Percentiles rank a stretch among this genome's conserved stretches.
Conservation (phyloP, 2,888 invertebrate genomes). For the Pegoplata infirma region DNA sequence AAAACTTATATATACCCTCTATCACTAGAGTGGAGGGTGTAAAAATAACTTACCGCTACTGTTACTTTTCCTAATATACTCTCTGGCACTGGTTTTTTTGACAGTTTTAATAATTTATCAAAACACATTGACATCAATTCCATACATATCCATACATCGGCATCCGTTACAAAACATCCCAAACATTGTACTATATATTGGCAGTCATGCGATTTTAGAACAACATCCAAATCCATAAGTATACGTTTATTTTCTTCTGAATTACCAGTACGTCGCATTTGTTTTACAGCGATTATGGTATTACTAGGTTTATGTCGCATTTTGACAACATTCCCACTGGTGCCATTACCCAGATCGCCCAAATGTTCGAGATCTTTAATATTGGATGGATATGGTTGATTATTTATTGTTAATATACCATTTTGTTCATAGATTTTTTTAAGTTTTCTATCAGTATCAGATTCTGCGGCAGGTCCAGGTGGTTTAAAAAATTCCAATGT, state of each 20-base stretch:
- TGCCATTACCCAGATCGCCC: conserved; percentile 94
- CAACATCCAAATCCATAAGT: conserved; percentile 98
- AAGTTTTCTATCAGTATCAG: conserved; percentile 89
- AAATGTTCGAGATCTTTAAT: conserved; percentile 91
- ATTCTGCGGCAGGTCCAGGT: conserved; percentile 81
- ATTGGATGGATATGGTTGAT: conserved; percentile 87
- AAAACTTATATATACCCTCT: no score
- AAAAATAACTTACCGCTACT: conserved; percentile 90
- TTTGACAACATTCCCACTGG: conserved; percentile 98
- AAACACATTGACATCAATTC: conserved; percentile 99
- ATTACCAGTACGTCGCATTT: conserved; percentile 98
- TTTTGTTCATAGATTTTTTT: conserved; percentile 96
- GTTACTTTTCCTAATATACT: conserved; percentile 97
- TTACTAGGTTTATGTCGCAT: conserved; percentile 94
- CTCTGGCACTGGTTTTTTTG: conserved; percentile 95
- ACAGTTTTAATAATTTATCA: conserved; percentile 94
- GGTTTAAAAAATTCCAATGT: conserved; percentile 80
- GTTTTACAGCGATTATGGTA: conserved; percentile 96
- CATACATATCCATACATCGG: conserved; percentile 99
- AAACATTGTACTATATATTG: conserved; percentile 97
- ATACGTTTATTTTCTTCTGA: conserved; percentile 98
- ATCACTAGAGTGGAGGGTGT: no score
- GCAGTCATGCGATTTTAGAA: conserved; percentile 97
- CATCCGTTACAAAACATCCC: conserved; percentile 98
- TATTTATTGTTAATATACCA: conserved; percentile 91